Percentiles rank a stretch among this genome's conserved stretches.
Conservation (phyloP, 2,888 invertebrate species). For the Petrolisthes cinctipes region DNA sequence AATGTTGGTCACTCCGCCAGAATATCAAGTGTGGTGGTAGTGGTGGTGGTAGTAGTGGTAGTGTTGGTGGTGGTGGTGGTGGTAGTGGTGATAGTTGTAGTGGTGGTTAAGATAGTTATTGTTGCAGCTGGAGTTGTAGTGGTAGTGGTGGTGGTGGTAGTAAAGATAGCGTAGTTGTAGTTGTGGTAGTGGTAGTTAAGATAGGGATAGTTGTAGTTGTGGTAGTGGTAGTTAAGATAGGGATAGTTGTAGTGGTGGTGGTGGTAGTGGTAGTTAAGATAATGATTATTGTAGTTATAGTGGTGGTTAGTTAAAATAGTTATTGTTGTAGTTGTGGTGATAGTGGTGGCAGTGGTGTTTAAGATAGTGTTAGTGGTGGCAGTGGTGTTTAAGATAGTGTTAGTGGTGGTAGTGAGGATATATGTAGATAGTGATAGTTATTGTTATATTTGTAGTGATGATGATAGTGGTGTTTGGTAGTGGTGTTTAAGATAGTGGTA, state of each 20-base stretch:
- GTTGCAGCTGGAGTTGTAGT: too few species aligned
- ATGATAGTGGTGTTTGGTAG: neutral
- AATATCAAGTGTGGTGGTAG: neutral
- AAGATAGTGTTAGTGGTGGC: neutral
- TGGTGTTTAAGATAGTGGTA: neutral
- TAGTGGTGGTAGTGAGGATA: neutral
- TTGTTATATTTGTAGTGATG: neutral
- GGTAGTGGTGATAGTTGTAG: neutral
- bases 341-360: neutral
- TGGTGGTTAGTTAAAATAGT: too few species aligned
- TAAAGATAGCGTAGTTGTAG: too few species aligned
- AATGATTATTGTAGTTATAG: too few species aligned
- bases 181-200: too few species aligned
- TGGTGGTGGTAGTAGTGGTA: neutral
- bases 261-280: too few species aligned
- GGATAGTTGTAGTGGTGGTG: too few species aligned
- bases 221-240: too few species aligned
- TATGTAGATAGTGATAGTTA: neutral
- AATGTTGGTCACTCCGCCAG: neutral
- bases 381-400: too few species aligned
- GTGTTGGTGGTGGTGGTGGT: too few species aligned
- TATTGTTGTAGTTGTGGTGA: slow-evolving; percentile 8
- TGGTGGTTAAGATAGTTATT: neutral
- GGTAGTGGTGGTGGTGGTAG: too few species aligned
- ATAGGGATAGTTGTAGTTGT: too few species aligned